phyloP scores from a whole-genome alignment of 2,113 vertebrate species.

The Chunga burmeisteri region DNA sequence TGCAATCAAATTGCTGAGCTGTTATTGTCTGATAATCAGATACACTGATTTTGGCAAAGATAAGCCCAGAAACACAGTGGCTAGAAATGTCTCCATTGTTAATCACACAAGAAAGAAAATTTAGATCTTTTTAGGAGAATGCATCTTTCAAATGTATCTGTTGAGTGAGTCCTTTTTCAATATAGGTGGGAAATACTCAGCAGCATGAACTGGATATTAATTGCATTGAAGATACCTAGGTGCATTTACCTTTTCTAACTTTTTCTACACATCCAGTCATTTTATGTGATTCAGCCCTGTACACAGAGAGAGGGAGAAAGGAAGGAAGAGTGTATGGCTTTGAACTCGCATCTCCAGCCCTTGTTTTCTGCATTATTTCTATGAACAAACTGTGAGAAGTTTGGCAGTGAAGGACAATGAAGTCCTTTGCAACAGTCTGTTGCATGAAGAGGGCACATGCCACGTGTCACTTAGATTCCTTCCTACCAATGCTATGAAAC shows the following conservation, averaged over 20 bases:
- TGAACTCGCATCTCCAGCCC: background rate
- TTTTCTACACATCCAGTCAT: background rate
- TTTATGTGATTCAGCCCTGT: background rate
- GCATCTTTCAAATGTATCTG: background rate
- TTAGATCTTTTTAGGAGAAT: background rate
- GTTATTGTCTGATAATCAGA: background rate
- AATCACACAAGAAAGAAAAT: background rate
- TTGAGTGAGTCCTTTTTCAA: background rate
- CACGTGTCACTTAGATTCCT: background rate
- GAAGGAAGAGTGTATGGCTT: background rate
- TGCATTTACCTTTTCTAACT: background rate
- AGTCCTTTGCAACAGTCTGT: background rate
- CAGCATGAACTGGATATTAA: background rate
- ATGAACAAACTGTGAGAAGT: background rate
- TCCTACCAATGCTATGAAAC: background rate
- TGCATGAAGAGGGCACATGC: background rate
- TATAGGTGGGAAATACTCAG: background rate
- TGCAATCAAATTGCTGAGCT: background rate
- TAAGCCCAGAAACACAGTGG: background rate
- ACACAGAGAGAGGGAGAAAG: background rate
- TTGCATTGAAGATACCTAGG: background rate
- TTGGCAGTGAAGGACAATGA: background rate
- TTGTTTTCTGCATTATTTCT: background rate
- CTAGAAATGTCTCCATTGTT: background rate
- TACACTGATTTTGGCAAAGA: background rate